These are phyloP conservation scores for Benthosema pterotum DNA, from an alignment of 2,797 vertebrate species.

Conservation along the genomic window DNA sequence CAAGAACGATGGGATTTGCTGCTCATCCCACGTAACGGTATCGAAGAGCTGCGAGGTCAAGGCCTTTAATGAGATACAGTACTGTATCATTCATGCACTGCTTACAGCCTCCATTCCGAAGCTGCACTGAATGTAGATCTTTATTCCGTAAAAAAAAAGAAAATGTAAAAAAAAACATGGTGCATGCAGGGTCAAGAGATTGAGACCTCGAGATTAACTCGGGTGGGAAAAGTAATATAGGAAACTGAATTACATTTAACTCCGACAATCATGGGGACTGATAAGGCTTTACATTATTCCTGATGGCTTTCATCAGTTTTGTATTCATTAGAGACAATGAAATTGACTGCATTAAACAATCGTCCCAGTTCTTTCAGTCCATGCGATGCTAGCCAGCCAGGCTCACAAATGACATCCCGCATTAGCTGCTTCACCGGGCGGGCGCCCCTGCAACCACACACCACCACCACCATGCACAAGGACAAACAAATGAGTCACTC, in stretches of 20 bases:
- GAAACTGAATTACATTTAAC: conserved; percentile 30
- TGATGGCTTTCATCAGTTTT: conserved; percentile 65
- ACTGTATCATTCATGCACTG: conserved; percentile 16
- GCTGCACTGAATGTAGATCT: conserved; percentile 35
- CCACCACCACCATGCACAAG: conserved; percentile 25
- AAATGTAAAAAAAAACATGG: conserved; percentile 14
- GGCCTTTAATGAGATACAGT: conserved; percentile 50
- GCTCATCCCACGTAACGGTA: conserved; percentile 39
- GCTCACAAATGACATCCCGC: conserved; percentile 62
- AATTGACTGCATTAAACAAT: conserved; percentile 71
- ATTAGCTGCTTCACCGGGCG: conserved; percentile 58
- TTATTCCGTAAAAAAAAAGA: conserved; percentile 24
- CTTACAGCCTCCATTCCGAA: conserved; percentile 42
- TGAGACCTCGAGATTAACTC: conserved; percentile 22
- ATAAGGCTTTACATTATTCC: conserved; percentile 58
- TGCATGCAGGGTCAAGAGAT: conserved; percentile 32
- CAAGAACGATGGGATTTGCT: conserved; percentile 55
- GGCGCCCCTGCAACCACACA: conserved; percentile 37
- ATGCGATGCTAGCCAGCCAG: conserved; percentile 33
- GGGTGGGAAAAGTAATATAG: not conserved
- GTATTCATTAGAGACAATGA: conserved; percentile 66
- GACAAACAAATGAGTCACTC: conserved; percentile 15
- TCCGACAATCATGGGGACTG: conserved; percentile 60
- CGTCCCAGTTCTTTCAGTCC: conserved; percentile 53
- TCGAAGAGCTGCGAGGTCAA: conserved; percentile 47